Evolutionary conservation across 2,888 invertebrate genomes (phyloP), one percentile per base, ranked within the genome.

Genomic region (Trimorus sp.): DNA sequence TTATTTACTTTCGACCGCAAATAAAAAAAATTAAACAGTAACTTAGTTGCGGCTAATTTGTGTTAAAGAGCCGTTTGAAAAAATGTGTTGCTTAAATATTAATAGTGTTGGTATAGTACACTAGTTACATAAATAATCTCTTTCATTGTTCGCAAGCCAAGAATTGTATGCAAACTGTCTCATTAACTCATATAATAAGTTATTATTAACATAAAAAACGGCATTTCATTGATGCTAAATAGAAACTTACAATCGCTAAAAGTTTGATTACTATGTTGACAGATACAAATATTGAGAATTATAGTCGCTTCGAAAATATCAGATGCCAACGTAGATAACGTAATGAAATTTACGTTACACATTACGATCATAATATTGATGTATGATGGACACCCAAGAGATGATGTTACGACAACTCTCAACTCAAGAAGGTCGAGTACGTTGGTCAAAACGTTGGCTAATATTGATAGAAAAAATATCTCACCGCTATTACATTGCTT

Each of bases 391-490:
- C 48, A 58, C 49, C 58, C 42, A 16, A 45, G 16, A 38, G 40
- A 53, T 65, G 53, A 16, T 53, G 40, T 65, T 65, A 37, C 53
- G 53, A 65, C 51, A 53, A 53, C 53, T 65, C 65, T 65, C 15
- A 49, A 49, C 40, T 65, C 49, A 65, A 53, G 53, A 65, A 65
- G 65, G 65, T 65, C 65, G 51, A 65, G 53, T 65, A 53, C 53
- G 53, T 65, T 65, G 37, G 36, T 56, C 36, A 42, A 49, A 62
- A 48, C 37, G 38, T 65, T 36, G 11, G 65, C 51, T 65, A 65
- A 65, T 65, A 51, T 65, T 51, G 37, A 65, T 36, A 38, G 38
- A 3, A 51, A 62, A 62, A 62, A 62, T 36, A 62, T 37, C 14
- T 48, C 14, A 36, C 7, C 48, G 9, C 9, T 36, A 49, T 62